Conservation (phyloP, 2,888 invertebrate species). For the Malthinus flaveolus region DNA sequence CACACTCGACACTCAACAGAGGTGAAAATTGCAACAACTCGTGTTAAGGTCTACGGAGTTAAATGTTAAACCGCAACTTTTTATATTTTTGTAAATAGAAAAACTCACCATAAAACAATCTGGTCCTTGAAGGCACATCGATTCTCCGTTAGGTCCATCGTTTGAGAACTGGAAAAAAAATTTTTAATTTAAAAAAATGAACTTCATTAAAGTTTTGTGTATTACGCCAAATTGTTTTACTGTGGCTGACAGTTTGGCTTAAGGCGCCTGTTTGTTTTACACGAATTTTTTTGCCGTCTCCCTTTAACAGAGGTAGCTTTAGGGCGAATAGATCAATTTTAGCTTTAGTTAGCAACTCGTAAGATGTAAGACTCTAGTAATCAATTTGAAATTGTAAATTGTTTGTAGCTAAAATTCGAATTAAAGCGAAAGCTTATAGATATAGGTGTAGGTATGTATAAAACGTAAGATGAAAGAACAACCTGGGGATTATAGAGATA, state of each 20-base stretch:
- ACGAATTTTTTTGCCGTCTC: neutral
- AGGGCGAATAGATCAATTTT: neutral
- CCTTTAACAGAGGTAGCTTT: neutral
- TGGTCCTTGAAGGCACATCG: constrained; percentile 69
- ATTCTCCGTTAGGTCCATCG: constrained; percentile 65
- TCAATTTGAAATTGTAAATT: constrained; percentile 19
- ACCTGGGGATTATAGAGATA: constrained; percentile 42
- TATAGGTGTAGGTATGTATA: constrained; percentile 21
- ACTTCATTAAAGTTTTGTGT: constrained; percentile 33
- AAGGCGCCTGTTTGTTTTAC: neutral
- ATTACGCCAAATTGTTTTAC: constrained; percentile 34
- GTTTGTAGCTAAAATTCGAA: constrained; percentile 19
- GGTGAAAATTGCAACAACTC: constrained; percentile 45
- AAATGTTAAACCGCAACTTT: constrained; percentile 8
- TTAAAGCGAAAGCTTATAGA: constrained; percentile 10
- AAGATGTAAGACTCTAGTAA: constrained; percentile 4
- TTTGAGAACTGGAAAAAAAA: constrained; percentile 62
- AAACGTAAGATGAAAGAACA: constrained; percentile 29
- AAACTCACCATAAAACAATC: constrained; percentile 72
- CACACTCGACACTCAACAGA: constrained; percentile 42
- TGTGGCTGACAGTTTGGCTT: constrained; percentile 16
- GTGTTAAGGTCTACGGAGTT: constrained; percentile 32
- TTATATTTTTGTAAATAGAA: no score
- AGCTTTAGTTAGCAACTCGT: no score
- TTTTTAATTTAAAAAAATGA: constrained; percentile 37